Evolutionary conservation across 2,888 invertebrate species (phyloP), one percentile per base, ranked within the genome.

Genomic region (Colostygia pectinataria): DNA sequence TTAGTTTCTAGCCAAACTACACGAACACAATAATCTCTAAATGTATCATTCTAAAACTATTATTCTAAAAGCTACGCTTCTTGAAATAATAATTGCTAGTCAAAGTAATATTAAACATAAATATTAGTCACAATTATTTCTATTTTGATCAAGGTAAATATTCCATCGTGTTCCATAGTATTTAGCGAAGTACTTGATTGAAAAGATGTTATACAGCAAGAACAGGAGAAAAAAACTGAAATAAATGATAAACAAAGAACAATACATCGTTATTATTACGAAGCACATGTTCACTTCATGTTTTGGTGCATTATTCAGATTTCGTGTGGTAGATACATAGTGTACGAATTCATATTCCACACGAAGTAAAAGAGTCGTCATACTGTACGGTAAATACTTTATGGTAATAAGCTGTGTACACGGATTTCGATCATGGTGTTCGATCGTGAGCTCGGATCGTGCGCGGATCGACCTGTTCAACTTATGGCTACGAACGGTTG

Each of bases 371-470:
- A 83, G 80, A 84, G 81, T 80, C 77, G 74, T 86, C 83, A 83
- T 84, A 81, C 80, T 29, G 28, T 52, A 52, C 46, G 41, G 51
- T 81, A 81, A 68, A 68, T 51, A 53, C 77, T 76, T 78, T 85
- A 86, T 86, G 84, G 78, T 86, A 88, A 86, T 83, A 80, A 77
- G 66, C 74, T 72, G 66, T 71, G 76, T 76, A 80, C 76, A 80
- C 74, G 84, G 80, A 80, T 82, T 83, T 80, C 77, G 83, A 82
- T 83, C 84, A 82, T 81, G 83, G 78, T 79, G 71, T 71, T 71
- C 80, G 80, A 81, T 88, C 88, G 88, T 88, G 88, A 86, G 65
- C 71, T 69, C 68, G 62, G 65, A 74, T 72, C 74, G 86, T 87
- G 85, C 83, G 86, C 77, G 62, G 69, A 60, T 64, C 61, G 65